Conservation (phyloP, 2,113 vertebrate species). For the Spizaetus ornatus region DNA sequence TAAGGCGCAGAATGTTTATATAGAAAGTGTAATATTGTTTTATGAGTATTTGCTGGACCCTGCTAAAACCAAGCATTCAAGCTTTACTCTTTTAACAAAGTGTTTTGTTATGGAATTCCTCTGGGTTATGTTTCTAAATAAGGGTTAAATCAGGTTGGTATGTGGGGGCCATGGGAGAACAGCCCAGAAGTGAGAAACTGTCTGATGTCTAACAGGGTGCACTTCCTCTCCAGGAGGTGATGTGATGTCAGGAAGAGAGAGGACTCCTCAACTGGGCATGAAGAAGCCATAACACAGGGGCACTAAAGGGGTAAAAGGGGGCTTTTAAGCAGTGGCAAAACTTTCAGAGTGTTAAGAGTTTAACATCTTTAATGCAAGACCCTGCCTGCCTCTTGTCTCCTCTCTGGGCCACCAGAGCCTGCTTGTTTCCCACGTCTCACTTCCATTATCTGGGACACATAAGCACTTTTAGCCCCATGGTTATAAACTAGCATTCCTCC, state of each 20-base stretch:
- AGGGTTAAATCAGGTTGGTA: slow-evolving; percentile 29
- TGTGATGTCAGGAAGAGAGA: not conserved
- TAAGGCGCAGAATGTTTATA: slow-evolving; percentile 22
- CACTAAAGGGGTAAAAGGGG: not conserved
- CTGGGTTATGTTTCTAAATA: not conserved
- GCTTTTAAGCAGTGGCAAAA: not conserved
- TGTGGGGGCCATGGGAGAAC: not conserved
- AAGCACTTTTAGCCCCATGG: not conserved
- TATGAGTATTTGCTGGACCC: slow-evolving; percentile 30
- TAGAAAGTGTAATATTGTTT: slow-evolving; percentile 51
- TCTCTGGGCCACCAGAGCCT: not conserved
- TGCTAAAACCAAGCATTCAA: slow-evolving; percentile 11
- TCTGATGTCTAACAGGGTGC: not conserved
- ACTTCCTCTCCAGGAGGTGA: not conserved
- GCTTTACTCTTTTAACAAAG: slow-evolving; percentile 16
- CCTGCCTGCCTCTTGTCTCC: not conserved
- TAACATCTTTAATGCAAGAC: not conserved
- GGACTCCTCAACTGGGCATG: not conserved
- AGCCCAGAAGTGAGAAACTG: slow-evolving; percentile 6
- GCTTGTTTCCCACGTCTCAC: not conserved
- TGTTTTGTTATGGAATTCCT: slow-evolving; percentile 41
- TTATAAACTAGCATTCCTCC: not conserved
- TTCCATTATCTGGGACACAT: not conserved
- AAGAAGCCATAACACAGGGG: not conserved
- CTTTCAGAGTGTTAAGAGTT: not conserved